A percentile compares a stretch with the other conserved stretches of the same genome.
phyloP scores from a whole-genome alignment of 1,140 invertebrate genomes.

The Nilaparvata lugens region DNA sequence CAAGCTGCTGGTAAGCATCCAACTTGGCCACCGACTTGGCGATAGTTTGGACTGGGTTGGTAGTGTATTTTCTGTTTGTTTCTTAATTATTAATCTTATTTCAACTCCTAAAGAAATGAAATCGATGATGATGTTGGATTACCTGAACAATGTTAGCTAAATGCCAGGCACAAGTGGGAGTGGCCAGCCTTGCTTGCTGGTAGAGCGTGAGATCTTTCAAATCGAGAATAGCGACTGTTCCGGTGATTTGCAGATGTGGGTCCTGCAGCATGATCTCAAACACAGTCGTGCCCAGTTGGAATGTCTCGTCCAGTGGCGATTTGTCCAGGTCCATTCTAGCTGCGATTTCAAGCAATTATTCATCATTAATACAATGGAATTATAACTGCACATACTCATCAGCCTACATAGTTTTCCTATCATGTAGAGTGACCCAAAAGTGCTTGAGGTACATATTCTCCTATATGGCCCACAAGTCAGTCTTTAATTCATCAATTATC shows the following conservation, averaged over 20 bases:
- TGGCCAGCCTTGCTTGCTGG: constrained; percentile 39
- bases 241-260: constrained; percentile 38
- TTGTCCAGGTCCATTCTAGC: constrained; percentile 21
- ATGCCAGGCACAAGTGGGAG: constrained; percentile 31
- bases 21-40: too few species aligned
- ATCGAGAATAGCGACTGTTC: constrained; percentile 37
- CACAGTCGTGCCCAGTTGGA: constrained; percentile 22
- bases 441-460: too few species aligned
- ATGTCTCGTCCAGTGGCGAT: constrained; percentile 21
- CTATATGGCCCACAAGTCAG: too few species aligned
- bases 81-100: neutral
- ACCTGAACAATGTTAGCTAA: constrained; percentile 25
- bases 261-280: constrained; percentile 39
- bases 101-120: neutral
- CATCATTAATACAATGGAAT: neutral
- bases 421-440: too few species aligned
- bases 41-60: neutral
- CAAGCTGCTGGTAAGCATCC: too few species aligned
- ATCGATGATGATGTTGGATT: neutral
- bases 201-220: constrained; percentile 36
- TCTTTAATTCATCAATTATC: too few species aligned
- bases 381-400: too few species aligned
- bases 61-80: too few species aligned
- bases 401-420: too few species aligned
- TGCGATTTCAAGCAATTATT: constrained; percentile 9